phyloP scores from a whole-genome alignment of 2,113 vertebrate species.

The Psammodynastes pulverulentus region DNA sequence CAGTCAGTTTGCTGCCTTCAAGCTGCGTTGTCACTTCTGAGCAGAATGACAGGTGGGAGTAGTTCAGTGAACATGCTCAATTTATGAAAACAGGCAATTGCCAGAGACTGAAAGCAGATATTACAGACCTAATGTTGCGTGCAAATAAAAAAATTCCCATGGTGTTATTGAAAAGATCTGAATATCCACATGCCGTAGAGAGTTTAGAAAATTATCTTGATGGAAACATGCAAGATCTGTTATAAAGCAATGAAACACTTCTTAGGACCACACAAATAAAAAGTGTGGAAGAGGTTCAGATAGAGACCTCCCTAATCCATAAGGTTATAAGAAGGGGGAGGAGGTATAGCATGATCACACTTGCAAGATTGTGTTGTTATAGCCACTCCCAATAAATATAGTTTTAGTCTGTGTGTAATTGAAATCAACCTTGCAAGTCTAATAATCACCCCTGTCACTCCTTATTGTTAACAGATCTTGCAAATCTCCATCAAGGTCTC shows the following conservation, averaged over 20 bases:
- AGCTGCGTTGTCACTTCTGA: conserved; percentile 79
- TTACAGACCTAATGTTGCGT: background rate
- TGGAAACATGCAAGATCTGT: background rate
- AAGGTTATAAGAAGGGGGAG: background rate
- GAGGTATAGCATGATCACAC: background rate
- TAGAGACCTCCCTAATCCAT: background rate
- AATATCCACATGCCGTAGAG: background rate
- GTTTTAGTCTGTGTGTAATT: background rate
- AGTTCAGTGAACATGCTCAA: background rate
- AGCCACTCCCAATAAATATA: background rate
- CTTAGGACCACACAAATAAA: background rate
- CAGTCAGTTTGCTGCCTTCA: conserved; percentile 78
- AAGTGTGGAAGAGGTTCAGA: background rate
- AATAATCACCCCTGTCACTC: background rate
- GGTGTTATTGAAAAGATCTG: background rate
- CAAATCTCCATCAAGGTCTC: background rate
- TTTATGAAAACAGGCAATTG: background rate
- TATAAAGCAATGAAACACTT: background rate
- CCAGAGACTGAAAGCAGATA: background rate
- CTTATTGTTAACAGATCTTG: background rate
- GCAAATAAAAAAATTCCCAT: background rate
- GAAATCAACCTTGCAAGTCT: background rate
- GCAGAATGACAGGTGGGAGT: conserved; percentile 87
- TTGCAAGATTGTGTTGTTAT: background rate
- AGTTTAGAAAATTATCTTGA: background rate